Percentiles rank a stretch among this genome's conserved stretches.
phyloP scores from a whole-genome alignment of 2,113 vertebrate species.

The Pomatostomus ruficeps region DNA sequence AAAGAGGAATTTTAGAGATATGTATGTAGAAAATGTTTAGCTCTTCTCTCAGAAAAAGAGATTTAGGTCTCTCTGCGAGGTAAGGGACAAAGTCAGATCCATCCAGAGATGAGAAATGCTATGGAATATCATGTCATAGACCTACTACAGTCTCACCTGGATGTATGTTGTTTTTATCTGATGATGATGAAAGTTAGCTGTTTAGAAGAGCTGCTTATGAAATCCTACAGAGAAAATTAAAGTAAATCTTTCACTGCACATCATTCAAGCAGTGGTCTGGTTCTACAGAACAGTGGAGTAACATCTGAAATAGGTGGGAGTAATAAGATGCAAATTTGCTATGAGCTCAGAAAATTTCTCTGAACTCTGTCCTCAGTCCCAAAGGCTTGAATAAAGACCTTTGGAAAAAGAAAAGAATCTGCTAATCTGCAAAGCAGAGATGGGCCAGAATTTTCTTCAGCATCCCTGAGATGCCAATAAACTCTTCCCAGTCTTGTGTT shows the following conservation, averaged over 20 bases:
- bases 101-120: not conserved
- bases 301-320: not conserved
- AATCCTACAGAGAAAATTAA: not conserved
- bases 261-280: not conserved
- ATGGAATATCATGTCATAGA: not conserved
- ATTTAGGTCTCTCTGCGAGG: not conserved
- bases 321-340: not conserved
- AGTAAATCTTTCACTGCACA: not conserved
- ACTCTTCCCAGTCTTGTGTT: not conserved
- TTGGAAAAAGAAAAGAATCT: not conserved
- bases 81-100: not conserved
- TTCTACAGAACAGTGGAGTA: not conserved
- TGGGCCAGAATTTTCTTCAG: not conserved
- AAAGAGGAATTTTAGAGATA: not conserved
- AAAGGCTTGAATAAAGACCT: not conserved
- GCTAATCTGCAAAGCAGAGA: not conserved
- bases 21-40: not conserved
- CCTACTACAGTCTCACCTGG: not conserved
- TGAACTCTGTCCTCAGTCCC: not conserved
- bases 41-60: not conserved
- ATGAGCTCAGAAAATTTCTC: not conserved
- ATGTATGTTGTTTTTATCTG: not conserved
- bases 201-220: not conserved
- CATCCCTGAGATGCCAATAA: not conserved
- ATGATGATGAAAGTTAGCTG: not conserved